Base-by-base conservation (phyloP, 1,140 invertebrate genomes). In the Drosophila auraria region DNA sequence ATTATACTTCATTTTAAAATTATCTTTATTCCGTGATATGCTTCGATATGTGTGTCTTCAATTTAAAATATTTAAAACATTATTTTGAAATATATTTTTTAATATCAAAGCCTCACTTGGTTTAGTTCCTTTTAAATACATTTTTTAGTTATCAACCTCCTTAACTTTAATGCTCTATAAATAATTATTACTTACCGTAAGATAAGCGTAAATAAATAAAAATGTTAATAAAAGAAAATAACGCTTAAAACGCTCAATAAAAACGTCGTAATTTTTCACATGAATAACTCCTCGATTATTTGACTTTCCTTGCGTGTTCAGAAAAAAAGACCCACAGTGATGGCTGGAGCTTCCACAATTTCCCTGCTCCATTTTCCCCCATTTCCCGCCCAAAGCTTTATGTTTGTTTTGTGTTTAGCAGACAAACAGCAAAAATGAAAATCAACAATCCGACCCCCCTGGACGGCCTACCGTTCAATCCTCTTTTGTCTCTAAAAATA, bases 381-480 rank as follows among this genome's bases (percentile, higher is more conserved):
- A 14, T 25, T 33, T 6, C 25, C 17, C 40, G 1, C 2, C 30
- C 15, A 27, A 44, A 17, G 64, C 44, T 61, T 80, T 79, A 62
- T 87, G 76, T 87, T 87, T 87, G 69, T 78, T 87, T 87, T 87
- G 83, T 87, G 83, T 87, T 87, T 87, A 87, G 83, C 83, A 87
- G 83, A 83, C 83, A 87, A 87, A 87, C 83, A 87, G 76, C 76
- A 83, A 87, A 82, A 87, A 87, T 87, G 80, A 87, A 87, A 87
- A 87, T 82, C 83, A 87, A 87, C 83, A 87, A 83, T 45, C 33
- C 27, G 3, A 23, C 23, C 17, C 17, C 3, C 44, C 20, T 23
- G 6, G 23, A 30, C 47, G 36, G 15, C 47, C 47, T 49, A 33
- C 74, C 58, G 27, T 45, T 38, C 70, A 57, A 45, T 71, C 70